Evolutionary conservation across 2,888 invertebrate species (phyloP).

Genomic region (Esperia sulphurella): DNA sequence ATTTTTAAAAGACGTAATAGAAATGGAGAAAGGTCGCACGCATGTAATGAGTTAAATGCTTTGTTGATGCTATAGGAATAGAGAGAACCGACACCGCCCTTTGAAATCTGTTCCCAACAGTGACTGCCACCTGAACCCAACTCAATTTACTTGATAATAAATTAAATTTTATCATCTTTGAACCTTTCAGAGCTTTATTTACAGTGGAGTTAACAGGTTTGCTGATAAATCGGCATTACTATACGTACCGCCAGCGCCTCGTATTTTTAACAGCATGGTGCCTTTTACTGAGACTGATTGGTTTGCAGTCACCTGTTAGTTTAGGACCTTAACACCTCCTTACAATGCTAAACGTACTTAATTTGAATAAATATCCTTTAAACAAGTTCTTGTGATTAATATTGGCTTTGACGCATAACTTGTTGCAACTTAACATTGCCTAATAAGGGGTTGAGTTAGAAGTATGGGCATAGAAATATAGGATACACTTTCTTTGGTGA

Average conservation of each 20-base stretch:
- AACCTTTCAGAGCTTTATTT: neutral
- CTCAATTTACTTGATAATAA: no score
- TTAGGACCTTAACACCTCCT: constrained; percentile 6
- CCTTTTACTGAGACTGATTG: neutral
- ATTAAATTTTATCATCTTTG: no score
- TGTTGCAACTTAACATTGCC: no score
- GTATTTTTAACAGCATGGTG: constrained; percentile 6
- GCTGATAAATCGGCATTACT: neutral
- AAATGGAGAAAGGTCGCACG: no score
- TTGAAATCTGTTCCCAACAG: no score
- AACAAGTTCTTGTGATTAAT: constrained; percentile 1
- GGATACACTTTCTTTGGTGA: no score
- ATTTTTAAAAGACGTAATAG: no score
- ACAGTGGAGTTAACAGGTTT: neutral
- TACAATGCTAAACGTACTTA: constrained; percentile 3
- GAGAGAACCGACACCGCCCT: no score
- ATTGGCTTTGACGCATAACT: neutral
- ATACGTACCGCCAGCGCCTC: neutral
- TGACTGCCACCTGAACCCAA: no score
- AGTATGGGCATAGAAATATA: neutral
- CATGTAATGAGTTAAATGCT: no score
- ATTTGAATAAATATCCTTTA: constrained; percentile 6
- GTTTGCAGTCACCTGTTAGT: neutral
- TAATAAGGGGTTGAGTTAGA: neutral
- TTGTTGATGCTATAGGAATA: no score